Evolutionary conservation across 2,888 invertebrate genomes (phyloP), one percentile per base, ranked within the genome.

Genomic region (Crocallis elinguaria): DNA sequence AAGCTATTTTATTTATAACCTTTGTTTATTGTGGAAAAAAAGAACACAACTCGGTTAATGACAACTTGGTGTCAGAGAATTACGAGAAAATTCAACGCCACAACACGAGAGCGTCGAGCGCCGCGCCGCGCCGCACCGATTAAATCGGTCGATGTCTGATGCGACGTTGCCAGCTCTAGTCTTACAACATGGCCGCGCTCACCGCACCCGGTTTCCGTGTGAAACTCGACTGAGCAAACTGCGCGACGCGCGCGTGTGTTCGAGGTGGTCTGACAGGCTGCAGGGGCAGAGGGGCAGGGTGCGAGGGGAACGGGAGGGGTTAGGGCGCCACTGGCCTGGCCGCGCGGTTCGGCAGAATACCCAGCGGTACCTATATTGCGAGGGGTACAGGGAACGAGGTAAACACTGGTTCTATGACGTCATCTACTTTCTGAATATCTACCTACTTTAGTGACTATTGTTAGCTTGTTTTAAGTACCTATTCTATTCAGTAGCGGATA

Each of bases 131-230:
- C n/a, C n/a, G n/a, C n/a, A n/a, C n/a, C 62, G 86, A 86, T 86
- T 86, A 87, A 86, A 86, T 87, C 86, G 89, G 87, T 89, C 88
- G 88, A 87, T 88, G 90, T 88, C 88, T 88, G 87, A 79, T 82
- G 89, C 90, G 89, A 83, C 90, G 90, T 91, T 91, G 90, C 90
- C 90, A 86, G 79, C 78, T 85, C 83, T 86, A 84, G 63, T 81
- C 84, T 87, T 86, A 88, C 88, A 88, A 88, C 88, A 88, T 88
- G 89, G 89, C 90, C 83, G 88, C 85, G 80, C 81, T 85, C 83
- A 79, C 82, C 79, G 86, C 86, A 86, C 86, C 86, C 86, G 76
- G 88, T 89, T 91, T 91, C 90, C 88, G 88, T 88, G 89, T 88
- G 90, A 90, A 91, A 89, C 90, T 88, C 86, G 77, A 87, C 80